These are phyloP conservation scores for Eurytoma californica DNA, from an alignment of 2,888 invertebrate genomes.

Conservation along the genomic window DNA sequence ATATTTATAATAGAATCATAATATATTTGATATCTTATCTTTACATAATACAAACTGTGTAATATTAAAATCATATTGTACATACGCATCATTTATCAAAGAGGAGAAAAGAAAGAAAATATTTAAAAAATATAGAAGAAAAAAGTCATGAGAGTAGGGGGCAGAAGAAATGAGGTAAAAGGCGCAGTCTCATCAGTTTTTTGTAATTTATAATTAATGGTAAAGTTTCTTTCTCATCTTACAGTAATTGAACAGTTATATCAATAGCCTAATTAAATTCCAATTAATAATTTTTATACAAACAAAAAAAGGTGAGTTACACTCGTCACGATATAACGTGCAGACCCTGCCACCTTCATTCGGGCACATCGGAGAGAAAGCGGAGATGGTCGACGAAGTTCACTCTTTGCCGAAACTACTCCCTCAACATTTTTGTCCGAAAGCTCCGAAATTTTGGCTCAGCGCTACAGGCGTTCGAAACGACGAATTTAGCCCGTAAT, in stretches of 20 bases:
- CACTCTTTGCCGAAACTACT: slow-evolving; percentile 10
- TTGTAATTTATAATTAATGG: slow-evolving; percentile 73
- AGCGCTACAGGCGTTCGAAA: not conserved
- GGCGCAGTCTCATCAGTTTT: slow-evolving; percentile 60
- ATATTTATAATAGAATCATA: slow-evolving; percentile 45
- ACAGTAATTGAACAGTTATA: slow-evolving; percentile 73
- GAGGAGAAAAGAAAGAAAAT: slow-evolving; percentile 16
- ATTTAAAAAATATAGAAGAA: not conserved
- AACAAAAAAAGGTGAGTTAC: slow-evolving; percentile 71
- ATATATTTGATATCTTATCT: slow-evolving; percentile 47
- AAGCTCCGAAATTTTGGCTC: slow-evolving; percentile 40
- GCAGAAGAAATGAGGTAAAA: slow-evolving; percentile 46
- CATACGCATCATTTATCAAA: slow-evolving; percentile 24
- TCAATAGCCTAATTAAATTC: slow-evolving; percentile 72
- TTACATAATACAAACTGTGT: slow-evolving; percentile 49
- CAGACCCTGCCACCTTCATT: slow-evolving; percentile 66
- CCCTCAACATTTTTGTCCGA: slow-evolving; percentile 1
- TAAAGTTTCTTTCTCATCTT: slow-evolving; percentile 70
- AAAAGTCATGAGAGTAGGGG: slow-evolving; percentile 25
- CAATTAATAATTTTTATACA: slow-evolving; percentile 71
- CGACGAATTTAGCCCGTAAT: slow-evolving; percentile 31
- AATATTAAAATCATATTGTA: slow-evolving; percentile 47
- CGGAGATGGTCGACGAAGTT: slow-evolving; percentile 25
- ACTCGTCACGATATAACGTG: slow-evolving; percentile 68
- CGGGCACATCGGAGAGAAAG: slow-evolving; percentile 55